A percentile compares a stretch with the other conserved stretches of the same genome.
Evolutionary conservation across 2,888 invertebrate genomes (phyloP).

Genomic region (Agrochola lychnidis): DNA sequence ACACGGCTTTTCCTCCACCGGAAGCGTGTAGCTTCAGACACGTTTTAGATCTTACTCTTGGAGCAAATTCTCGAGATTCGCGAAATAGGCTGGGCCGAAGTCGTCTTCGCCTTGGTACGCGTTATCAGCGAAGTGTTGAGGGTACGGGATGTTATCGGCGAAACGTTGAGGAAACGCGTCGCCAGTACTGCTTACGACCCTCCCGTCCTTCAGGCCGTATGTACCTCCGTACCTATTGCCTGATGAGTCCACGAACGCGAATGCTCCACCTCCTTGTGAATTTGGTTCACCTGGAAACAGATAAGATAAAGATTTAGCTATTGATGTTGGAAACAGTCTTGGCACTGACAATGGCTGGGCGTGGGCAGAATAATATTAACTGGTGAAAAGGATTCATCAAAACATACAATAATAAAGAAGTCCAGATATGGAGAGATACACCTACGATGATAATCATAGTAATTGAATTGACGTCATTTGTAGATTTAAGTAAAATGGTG

Average conservation of each 20-base stretch:
- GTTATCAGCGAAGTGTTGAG: constrained; percentile 67
- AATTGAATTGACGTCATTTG: constrained; percentile 45
- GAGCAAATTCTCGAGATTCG: constrained; percentile 79
- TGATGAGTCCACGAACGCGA: constrained; percentile 81
- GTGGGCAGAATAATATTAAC: constrained; percentile 26
- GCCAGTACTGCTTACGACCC: constrained; percentile 66
- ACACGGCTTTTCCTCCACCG: constrained; percentile 76
- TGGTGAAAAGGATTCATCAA: constrained; percentile 32
- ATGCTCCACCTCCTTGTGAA: constrained; percentile 77
- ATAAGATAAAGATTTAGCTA: not conserved
- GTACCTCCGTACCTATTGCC: constrained; percentile 87
- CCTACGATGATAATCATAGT: constrained; percentile 36
- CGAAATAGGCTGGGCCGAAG: constrained; percentile 84
- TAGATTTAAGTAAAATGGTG: constrained; percentile 23
- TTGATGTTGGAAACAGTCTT: not conserved
- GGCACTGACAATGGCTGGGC: not conserved
- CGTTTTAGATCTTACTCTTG: constrained; percentile 82
- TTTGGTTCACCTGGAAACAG: constrained; percentile 58
- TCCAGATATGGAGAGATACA: constrained; percentile 22
- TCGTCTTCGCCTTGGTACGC: constrained; percentile 64
- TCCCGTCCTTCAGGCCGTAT: constrained; percentile 78
- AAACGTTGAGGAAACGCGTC: constrained; percentile 59
- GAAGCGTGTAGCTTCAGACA: constrained; percentile 72
- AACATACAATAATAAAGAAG: constrained; percentile 5
- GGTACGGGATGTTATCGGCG: constrained; percentile 65